Conservation (phyloP, 2,797 vertebrate genomes). For the Oreonectes daqikongensis region DNA sequence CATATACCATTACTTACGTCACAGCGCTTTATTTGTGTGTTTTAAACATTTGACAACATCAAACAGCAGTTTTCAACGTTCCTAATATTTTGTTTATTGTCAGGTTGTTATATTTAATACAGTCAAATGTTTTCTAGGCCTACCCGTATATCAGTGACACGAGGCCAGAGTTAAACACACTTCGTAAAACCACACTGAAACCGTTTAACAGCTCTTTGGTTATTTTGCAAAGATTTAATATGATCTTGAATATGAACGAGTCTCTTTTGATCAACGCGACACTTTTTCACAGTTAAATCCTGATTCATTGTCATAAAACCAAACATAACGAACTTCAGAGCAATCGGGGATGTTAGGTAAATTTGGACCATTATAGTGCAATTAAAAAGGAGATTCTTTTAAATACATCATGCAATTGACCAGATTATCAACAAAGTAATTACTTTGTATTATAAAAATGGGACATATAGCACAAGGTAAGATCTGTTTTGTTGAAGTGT, state of each 20-base stretch:
- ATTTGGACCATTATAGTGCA: conserved; percentile 40
- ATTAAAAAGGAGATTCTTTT: conserved; percentile 3
- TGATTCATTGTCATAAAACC: conserved; percentile 29
- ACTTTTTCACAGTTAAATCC: conserved; percentile 52
- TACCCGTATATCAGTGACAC: conserved; percentile 29
- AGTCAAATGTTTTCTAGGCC: conserved; percentile 35
- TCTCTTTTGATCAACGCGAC: too few species aligned
- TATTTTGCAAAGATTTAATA: conserved; percentile 41
- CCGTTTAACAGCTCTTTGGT: conserved; percentile 47
- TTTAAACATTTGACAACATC: conserved; percentile 32
- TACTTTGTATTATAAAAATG: conserved; percentile 10
- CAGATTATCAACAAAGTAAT: not conserved
- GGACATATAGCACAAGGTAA: not conserved
- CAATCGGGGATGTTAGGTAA: not conserved
- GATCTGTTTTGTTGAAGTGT: not conserved
- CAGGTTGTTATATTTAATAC: conserved; percentile 13
- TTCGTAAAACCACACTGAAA: conserved; percentile 34
- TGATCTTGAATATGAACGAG: too few species aligned
- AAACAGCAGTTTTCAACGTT: conserved; percentile 21
- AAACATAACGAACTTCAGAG: conserved; percentile 38
- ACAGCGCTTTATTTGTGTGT: conserved; percentile 33
- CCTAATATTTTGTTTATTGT: not conserved
- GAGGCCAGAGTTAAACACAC: conserved; percentile 37
- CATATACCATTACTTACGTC: not conserved
- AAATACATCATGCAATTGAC: not conserved